These are phyloP conservation scores for Pristis pectinata DNA, from an alignment of 2,797 vertebrate genomes.

Conservation along the genomic window DNA sequence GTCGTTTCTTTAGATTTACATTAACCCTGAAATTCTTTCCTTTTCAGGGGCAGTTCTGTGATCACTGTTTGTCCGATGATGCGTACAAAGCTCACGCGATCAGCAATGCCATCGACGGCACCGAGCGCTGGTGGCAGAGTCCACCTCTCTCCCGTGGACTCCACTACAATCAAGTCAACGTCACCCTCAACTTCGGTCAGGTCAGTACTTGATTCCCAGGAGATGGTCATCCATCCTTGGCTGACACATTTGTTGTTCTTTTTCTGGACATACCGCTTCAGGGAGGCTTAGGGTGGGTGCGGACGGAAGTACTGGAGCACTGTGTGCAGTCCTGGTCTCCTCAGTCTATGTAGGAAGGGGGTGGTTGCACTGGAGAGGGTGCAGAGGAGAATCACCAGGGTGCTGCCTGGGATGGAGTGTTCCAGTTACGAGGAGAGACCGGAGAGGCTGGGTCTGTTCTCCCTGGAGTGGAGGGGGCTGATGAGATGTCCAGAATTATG, in stretches of 20 bases:
- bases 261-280: too few relatives aligned
- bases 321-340: too few relatives aligned
- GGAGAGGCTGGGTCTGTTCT: too few relatives aligned
- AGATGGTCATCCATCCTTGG: neutral
- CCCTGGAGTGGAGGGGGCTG: too few relatives aligned
- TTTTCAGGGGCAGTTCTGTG: conserved; percentile 83
- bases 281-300: too few relatives aligned
- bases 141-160: conserved; percentile 79
- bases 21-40: conserved; percentile 4
- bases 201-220: conserved; percentile 57
- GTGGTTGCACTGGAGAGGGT: too few relatives aligned
- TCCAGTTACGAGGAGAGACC: too few relatives aligned
- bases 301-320: too few relatives aligned
- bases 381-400: too few relatives aligned
- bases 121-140: conserved; percentile 92
- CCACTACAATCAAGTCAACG: conserved; percentile 75
- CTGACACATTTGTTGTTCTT: neutral
- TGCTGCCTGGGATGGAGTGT: too few relatives aligned
- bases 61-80: conserved; percentile 73
- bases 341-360: too few relatives aligned
- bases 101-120: conserved; percentile 78
- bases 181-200: conserved; percentile 88
- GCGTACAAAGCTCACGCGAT: conserved; percentile 74
- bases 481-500: too few relatives aligned
- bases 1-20: neutral